Evolutionary conservation across 64 coral and sea anemone genomes (phyloP), one percentile per base, ranked within the genome.

Genomic region (Trachythela sp.): DNA sequence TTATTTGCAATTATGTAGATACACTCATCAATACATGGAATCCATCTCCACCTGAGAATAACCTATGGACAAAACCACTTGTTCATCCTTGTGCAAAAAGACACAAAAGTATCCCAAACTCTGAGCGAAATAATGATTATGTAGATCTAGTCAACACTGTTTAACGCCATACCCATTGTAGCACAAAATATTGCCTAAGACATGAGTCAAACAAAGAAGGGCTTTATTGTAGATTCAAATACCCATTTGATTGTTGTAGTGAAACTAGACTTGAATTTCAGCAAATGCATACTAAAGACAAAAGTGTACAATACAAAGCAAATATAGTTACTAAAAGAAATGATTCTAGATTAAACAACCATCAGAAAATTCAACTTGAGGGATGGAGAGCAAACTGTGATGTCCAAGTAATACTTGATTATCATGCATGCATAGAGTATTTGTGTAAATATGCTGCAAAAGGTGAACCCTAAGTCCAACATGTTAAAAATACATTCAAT

Each of bases 211-310:
- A 68, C 59, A 68, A 68, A 68, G 59, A 68, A 68, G 59, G 59
- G 20, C 59, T 68, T 68, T 68, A 68, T 68, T 68, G 59, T 68
- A 68, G 59, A 68, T 68, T 68, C 59, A 68, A 68, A 68, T 68
- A 68, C 59, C 59, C 59, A 68, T 68, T 68, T 68, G 59, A 68
- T 68, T 68, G 59, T 22, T 68, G 59, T 68, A 31, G 59, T n/a
- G n/a, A 68, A 68, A 68, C 59, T 68, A 68, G 3, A 68, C 59
- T 68, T 68, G 59, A 68, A 68, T 68, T 68, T 68, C 59, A 68
- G 59, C 59, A 68, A 68, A 31, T 68, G 59, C 20, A 68, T 68
- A 68, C 59, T 68, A 68, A 68, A 68, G 59, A 68, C 59, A 68
- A 68, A 68, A 68, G 59, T 22, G 59, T 68, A 22, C 59, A 22